Evolutionary conservation across 2,888 invertebrate genomes (phyloP).

Genomic region (Lepidocyrtoides sp.): DNA sequence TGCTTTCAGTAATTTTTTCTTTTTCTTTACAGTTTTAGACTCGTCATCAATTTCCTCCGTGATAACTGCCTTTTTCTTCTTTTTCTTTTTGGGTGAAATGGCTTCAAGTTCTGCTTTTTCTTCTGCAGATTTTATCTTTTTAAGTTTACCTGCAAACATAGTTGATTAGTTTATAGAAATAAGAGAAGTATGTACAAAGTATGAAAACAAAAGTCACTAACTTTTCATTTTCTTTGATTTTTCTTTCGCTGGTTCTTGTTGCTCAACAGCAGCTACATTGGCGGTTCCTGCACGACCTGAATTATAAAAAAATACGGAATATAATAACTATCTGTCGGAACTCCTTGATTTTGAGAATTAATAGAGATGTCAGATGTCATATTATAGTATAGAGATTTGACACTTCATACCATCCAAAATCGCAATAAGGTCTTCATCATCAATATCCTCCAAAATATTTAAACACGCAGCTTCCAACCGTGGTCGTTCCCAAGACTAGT

Average conservation of each 20-base stretch:
- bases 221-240: slow-evolving; percentile 45
- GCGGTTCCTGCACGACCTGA: slow-evolving; percentile 62
- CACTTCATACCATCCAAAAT: slow-evolving; percentile 86
- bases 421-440: slow-evolving; percentile 86
- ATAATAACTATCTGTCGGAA: no score
- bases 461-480: slow-evolving; percentile 86
- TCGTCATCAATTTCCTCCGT: neutral
- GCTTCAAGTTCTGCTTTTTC: neutral
- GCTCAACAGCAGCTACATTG: slow-evolving; percentile 61
- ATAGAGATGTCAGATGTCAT: no score
- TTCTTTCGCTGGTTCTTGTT: slow-evolving; percentile 26
- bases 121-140: neutral
- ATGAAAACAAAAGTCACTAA: no score
- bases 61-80: slow-evolving; percentile 56
- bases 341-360: no score
- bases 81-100: slow-evolving; percentile 70
- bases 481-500: slow-evolving; percentile 47
- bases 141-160: neutral
- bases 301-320: neutral
- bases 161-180: neutral
- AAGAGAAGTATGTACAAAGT: neutral
- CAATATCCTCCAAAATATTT: slow-evolving; percentile 87
- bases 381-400: neutral
- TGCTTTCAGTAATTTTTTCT: slow-evolving; percentile 54
- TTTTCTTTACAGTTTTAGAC: slow-evolving; percentile 45